Conservation (phyloP, 2,797 vertebrate species). For the Gadopsis marmoratus region DNA sequence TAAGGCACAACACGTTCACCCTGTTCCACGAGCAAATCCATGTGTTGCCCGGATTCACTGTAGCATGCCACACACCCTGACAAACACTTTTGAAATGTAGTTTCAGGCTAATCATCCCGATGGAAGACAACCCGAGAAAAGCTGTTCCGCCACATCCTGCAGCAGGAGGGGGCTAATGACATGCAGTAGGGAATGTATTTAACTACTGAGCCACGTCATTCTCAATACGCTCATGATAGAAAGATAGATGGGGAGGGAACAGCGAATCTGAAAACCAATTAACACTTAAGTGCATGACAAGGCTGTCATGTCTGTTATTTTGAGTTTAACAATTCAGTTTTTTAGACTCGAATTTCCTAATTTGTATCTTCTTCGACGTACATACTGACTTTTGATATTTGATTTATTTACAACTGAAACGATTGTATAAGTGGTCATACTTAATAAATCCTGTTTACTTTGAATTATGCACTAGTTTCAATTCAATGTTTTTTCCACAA, state of each 20-base stretch:
- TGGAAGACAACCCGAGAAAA: conserved; percentile 78
- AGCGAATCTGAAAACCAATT: conserved; percentile 77
- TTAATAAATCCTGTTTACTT: conserved; percentile 3
- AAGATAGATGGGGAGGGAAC: conserved; percentile 59
- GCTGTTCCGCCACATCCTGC: conserved; percentile 72
- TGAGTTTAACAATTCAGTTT: conserved; percentile 59
- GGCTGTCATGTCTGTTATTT: conserved; percentile 62
- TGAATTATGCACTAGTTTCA: conserved; percentile 2
- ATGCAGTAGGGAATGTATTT: conserved; percentile 72
- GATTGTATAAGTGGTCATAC: neutral
- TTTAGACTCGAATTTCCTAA: conserved; percentile 14
- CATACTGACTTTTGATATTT: conserved; percentile 1
- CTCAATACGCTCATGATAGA: conserved; percentile 67
- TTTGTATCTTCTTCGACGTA: conserved; percentile 24
- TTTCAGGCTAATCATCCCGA: conserved; percentile 77
- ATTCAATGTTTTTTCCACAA: conserved; percentile 18
- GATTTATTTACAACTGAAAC: neutral
- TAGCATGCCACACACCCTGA: conserved; percentile 60
- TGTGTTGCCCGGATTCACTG: conserved; percentile 59
- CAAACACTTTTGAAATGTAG: conserved; percentile 73
- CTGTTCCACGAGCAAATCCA: conserved; percentile 58
- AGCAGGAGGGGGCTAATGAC: conserved; percentile 69
- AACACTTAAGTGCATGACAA: conserved; percentile 77
- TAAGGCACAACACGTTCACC: conserved; percentile 50
- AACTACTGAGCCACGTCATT: conserved; percentile 73